Evolutionary conservation across 1,140 invertebrate species (phyloP).

Genomic region (Protaetia brevitarsis): DNA sequence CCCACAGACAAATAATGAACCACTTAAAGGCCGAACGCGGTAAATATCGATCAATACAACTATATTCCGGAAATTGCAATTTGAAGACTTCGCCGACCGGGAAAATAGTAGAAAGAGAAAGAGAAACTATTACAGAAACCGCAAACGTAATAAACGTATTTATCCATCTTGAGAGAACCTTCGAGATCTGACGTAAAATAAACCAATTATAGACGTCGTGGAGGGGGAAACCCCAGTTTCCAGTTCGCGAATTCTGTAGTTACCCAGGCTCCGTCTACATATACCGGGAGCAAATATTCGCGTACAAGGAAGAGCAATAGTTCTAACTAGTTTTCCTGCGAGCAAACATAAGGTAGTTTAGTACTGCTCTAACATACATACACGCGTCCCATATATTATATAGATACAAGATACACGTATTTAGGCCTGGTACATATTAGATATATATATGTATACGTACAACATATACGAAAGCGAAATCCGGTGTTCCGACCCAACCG

Average conservation of each 20-base stretch:
- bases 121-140: conserved; percentile 1
- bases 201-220: background rate
- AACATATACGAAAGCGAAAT: no score
- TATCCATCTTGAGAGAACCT: background rate
- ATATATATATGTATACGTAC: no score
- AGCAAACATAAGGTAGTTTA: no score
- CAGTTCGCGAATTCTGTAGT: background rate
- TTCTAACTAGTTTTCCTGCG: background rate
- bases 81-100: background rate
- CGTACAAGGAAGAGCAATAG: background rate
- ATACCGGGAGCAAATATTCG: background rate
- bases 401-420: background rate
- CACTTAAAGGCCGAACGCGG: no score
- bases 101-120: background rate
- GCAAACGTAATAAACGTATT: conserved; percentile 16
- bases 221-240: background rate
- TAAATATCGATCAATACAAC: background rate
- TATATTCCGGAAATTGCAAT: background rate
- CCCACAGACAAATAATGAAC: no score
- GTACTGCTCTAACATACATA: no score
- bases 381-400: no score
- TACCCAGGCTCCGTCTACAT: background rate
- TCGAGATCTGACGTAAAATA: conserved; percentile 2
- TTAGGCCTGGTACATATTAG: background rate
- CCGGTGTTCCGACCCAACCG: background rate